A percentile compares a stretch with the other conserved stretches of the same genome.
Evolutionary conservation across 2,888 invertebrate species (phyloP).

Genomic region (Halocaridina rubra): DNA sequence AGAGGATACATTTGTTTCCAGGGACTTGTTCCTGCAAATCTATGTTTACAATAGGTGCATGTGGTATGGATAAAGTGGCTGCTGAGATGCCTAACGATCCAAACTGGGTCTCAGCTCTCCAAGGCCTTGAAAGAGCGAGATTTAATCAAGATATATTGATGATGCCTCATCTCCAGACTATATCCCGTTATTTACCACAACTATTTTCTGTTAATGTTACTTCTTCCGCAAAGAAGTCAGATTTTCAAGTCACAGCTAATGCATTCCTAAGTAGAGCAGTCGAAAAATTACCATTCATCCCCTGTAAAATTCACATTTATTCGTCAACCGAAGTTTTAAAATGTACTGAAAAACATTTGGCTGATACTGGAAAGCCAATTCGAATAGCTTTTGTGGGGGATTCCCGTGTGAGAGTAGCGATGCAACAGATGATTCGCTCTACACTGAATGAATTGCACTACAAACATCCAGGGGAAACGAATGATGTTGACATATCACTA

Average conservation of each 20-base stretch:
- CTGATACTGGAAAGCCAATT: slow-evolving; percentile 2
- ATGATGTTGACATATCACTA: not conserved
- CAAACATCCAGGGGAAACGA: not conserved
- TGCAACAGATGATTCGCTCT: slow-evolving; percentile 32
- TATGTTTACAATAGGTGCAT: slow-evolving; percentile 41
- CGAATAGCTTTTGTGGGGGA: slow-evolving; percentile 48
- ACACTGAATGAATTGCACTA: not conserved
- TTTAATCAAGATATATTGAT: not conserved
- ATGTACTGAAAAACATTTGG: not conserved
- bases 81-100: not conserved
- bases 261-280: not conserved
- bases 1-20: too few relatives aligned
- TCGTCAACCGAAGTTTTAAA: not conserved
- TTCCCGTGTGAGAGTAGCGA: slow-evolving; percentile 30
- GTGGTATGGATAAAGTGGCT: slow-evolving; percentile 27
- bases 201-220: not conserved
- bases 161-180: slow-evolving; percentile 26
- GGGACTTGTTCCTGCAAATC: slow-evolving; percentile 30
- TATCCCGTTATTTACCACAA: slow-evolving; percentile 21
- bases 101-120: slow-evolving; percentile 6
- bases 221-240: not conserved
- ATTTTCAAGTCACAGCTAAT: not conserved
- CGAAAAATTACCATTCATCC: not conserved
- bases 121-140: not conserved
- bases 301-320: slow-evolving; percentile 34